phyloP scores from a whole-genome alignment of 2,888 invertebrate genomes.

The Laothoe populi region DNA sequence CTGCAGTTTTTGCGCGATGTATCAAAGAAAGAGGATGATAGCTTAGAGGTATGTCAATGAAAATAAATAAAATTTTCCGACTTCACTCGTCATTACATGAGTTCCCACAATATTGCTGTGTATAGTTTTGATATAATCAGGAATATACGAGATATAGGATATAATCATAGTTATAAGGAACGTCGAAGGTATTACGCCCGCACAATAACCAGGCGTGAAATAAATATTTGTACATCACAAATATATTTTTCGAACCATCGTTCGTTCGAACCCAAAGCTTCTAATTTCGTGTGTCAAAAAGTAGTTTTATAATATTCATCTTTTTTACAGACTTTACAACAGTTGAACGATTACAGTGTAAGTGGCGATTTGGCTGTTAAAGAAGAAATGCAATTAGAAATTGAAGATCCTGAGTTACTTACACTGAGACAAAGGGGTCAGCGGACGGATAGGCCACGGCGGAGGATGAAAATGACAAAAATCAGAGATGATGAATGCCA shows the following conservation, averaged over 20 bases:
- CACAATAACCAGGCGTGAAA: no score
- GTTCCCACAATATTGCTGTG: no score
- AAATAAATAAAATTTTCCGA: not conserved
- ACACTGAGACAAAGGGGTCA: constrained; percentile 60
- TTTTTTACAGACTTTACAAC: constrained; percentile 36
- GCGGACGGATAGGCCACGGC: constrained; percentile 64
- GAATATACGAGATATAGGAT: no score
- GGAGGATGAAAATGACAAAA: constrained; percentile 41
- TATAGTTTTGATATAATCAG: no score
- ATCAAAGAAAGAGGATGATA: constrained; percentile 52
- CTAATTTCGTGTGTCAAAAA: no score
- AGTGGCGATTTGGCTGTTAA: constrained; percentile 43
- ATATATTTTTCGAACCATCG: no score
- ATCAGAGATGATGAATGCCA: constrained; percentile 54
- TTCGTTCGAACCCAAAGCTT: no score
- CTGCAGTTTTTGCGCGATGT: constrained; percentile 67
- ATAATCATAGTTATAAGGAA: no score
- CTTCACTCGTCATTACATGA: constrained; percentile 31
- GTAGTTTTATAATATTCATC: not conserved
- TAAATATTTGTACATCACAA: no score
- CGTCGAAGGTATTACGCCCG: no score
- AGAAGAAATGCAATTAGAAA: constrained; percentile 55
- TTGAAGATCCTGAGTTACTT: constrained; percentile 47
- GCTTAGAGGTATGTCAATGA: constrained; percentile 49
- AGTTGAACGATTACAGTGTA: constrained; percentile 34